Evolutionary conservation across 1,140 invertebrate species (phyloP).

Genomic region (Papilio polyxenes): DNA sequence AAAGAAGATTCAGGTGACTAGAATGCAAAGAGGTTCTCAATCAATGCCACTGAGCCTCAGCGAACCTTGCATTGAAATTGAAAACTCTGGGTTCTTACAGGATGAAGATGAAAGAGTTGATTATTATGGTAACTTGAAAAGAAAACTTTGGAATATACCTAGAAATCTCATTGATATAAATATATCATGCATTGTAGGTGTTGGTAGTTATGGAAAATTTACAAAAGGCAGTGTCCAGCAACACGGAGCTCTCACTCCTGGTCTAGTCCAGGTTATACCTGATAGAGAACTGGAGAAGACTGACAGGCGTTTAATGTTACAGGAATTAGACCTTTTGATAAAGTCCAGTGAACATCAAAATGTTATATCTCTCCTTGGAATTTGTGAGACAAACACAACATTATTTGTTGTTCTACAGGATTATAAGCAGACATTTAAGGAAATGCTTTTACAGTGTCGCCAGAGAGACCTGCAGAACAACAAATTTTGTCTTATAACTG

Average conservation of each 20-base stretch:
- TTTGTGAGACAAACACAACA: slow-evolving; percentile 88
- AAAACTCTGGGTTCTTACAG: slow-evolving; percentile 86
- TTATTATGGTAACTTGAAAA: slow-evolving; percentile 87
- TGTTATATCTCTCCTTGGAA: slow-evolving; percentile 88
- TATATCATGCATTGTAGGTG: slow-evolving; percentile 83
- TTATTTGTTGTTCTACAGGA: slow-evolving; percentile 87
- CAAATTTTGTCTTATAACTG: slow-evolving; percentile 83
- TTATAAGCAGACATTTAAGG: slow-evolving; percentile 85
- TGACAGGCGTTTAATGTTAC: slow-evolving; percentile 85
- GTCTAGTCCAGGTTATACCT: slow-evolving; percentile 70
- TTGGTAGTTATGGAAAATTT: slow-evolving; percentile 89
- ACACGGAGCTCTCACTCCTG: slow-evolving; percentile 71
- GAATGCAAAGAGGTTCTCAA: slow-evolving; percentile 72
- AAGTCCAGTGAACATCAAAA: slow-evolving; percentile 86
- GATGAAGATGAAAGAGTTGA: slow-evolving; percentile 86
- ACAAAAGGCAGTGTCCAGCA: slow-evolving; percentile 84
- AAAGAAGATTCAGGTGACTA: slow-evolving; percentile 64
- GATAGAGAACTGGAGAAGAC: slow-evolving; percentile 83
- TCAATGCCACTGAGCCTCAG: slow-evolving; percentile 79
- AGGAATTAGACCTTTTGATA: slow-evolving; percentile 87
- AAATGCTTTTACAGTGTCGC: slow-evolving; percentile 83
- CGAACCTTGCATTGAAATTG: slow-evolving; percentile 79
- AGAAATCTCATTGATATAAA: slow-evolving; percentile 85
- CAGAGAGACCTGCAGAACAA: slow-evolving; percentile 82
- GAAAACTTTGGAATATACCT: slow-evolving; percentile 87